Percentiles rank a stretch among this genome's conserved stretches.
These are phyloP conservation scores for Calycopis cecrops DNA, from an alignment of 1,140 invertebrate genomes.

Conservation along the genomic window DNA sequence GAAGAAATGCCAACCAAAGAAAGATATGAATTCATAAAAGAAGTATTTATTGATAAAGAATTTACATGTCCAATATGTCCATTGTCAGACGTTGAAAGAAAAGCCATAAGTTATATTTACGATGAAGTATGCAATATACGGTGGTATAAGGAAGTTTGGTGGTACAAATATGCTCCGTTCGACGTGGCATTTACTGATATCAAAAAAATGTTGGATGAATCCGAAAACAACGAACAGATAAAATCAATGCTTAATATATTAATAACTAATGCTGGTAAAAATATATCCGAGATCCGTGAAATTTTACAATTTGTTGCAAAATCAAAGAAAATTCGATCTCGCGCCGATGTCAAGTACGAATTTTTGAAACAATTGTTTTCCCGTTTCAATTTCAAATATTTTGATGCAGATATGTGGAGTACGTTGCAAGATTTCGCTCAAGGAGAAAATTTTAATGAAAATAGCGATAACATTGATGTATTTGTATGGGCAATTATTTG, in stretches of 20 bases:
- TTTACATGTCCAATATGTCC: conserved; percentile 19
- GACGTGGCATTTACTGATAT: conserved; percentile 38
- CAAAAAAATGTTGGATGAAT: conserved; percentile 33
- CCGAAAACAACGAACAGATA: conserved; percentile 26
- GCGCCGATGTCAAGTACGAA: conserved; percentile 21
- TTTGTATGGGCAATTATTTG: conserved; percentile 37
- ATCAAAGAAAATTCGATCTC: conserved; percentile 31
- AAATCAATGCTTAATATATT: conserved; percentile 35
- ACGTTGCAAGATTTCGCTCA: conserved; percentile 38
- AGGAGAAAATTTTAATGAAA: conserved; percentile 26
- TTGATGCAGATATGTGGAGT: conserved; percentile 37
- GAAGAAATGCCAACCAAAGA: conserved; percentile 35
- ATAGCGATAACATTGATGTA: conserved; percentile 19
- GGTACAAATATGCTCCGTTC: conserved; percentile 48
- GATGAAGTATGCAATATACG: conserved; percentile 1
- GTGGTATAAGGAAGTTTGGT: conserved; percentile 21
- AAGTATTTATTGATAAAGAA: conserved; percentile 44
- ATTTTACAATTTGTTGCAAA: conserved; percentile 42
- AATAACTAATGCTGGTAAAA: conserved; percentile 29
- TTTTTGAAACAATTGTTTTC: conserved; percentile 33
- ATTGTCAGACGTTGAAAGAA: conserved; percentile 22
- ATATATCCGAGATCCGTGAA: conserved; percentile 28
- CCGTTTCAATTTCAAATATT: conserved; percentile 30
- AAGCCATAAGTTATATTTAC: conserved; percentile 22
- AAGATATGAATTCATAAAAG: conserved; percentile 42